phyloP scores from a whole-genome alignment of 2,797 vertebrate genomes.

The Gymnopithys bicolor region DNA sequence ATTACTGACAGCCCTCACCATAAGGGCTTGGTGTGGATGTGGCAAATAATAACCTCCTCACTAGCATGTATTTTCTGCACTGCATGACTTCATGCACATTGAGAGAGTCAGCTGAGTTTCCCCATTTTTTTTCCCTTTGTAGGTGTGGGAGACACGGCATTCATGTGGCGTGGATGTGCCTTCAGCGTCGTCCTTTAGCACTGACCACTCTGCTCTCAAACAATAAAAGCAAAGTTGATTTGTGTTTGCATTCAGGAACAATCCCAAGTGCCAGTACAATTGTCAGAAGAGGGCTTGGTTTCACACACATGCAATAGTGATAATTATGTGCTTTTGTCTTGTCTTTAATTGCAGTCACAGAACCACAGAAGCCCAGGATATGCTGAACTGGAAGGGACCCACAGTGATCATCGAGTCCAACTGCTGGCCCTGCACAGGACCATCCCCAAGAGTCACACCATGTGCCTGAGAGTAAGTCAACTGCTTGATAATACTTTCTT shows the following conservation, averaged over 20 bases:
- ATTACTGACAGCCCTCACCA: fast-evolving
- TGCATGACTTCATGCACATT: background rate
- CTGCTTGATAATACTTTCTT: background rate
- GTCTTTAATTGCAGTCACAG: background rate
- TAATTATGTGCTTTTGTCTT: background rate
- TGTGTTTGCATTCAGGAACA: background rate
- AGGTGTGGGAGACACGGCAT: background rate
- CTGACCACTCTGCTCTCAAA: background rate
- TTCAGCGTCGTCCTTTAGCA: background rate
- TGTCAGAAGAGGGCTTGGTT: background rate
- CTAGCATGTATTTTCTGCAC: background rate
- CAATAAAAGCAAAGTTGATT: background rate
- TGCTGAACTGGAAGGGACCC: background rate
- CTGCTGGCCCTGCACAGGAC: too few species aligned
- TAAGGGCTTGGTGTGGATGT: background rate
- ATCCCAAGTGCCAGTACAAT: background rate
- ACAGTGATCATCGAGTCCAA: background rate
- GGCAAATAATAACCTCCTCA: background rate
- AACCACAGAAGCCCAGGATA: background rate
- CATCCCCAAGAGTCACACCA: background rate
- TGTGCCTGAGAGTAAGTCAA: background rate
- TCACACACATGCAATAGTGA: fast-evolving
- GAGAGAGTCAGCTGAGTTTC: background rate
- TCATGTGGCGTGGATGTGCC: too few species aligned
- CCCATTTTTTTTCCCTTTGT: background rate